These are phyloP conservation scores for Fissipunctia ypsillon DNA, from an alignment of 2,888 invertebrate species.

Conservation along the genomic window DNA sequence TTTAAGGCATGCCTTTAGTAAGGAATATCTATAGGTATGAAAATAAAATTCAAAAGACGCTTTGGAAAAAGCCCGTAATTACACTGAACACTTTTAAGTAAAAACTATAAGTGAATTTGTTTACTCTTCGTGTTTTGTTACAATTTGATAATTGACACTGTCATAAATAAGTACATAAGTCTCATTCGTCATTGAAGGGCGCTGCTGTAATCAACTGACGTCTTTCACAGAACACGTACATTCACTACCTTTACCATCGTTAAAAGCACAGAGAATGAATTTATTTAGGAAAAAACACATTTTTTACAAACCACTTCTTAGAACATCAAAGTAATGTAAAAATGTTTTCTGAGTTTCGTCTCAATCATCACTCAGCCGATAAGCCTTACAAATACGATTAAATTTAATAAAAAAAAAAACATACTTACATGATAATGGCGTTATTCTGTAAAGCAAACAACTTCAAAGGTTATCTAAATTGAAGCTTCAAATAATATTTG, in stretches of 20 bases:
- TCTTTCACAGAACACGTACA: constrained; percentile 4
- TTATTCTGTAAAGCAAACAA: constrained; percentile 14
- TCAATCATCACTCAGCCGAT: constrained; percentile 8
- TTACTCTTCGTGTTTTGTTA: too few species aligned
- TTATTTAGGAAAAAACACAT: neutral
- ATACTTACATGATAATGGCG: neutral
- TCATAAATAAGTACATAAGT: too few species aligned
- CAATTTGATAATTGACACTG: too few species aligned
- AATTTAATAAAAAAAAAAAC: constrained; percentile 22
- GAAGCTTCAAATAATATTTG: constrained; percentile 22
- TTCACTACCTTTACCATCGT: constrained; percentile 4
- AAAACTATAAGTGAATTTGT: too few species aligned
- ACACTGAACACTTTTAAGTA: too few species aligned
- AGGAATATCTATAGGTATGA: too few species aligned
- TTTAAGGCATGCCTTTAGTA: too few species aligned
- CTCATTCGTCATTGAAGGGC: neutral
- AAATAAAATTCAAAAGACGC: neutral
- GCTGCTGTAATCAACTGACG: neutral
- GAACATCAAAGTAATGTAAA: constrained; percentile 28
- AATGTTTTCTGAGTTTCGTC: constrained; percentile 1
- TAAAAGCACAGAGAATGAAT: constrained; percentile 5
- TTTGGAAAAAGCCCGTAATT: too few species aligned
- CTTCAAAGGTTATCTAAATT: constrained; percentile 34
- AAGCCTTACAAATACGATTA: constrained; percentile 15
- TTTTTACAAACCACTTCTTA: constrained; percentile 1